Percentiles rank a stretch among this genome's conserved stretches.
Evolutionary conservation across 2,113 vertebrate species (phyloP).

Genomic region (Sinocyclocheilus grahami): DNA sequence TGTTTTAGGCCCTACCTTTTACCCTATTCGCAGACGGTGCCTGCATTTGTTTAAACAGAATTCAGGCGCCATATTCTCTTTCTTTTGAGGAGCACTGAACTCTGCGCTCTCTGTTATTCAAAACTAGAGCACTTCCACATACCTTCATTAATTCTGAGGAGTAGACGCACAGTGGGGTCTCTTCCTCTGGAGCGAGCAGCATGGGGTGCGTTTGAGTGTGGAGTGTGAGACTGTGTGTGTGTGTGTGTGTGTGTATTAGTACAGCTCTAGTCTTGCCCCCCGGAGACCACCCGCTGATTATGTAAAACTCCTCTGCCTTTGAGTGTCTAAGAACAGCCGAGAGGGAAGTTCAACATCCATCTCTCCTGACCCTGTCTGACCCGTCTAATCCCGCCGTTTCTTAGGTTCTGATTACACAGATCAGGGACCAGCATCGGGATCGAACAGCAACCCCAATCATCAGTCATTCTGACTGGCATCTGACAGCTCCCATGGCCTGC

Average conservation of each 20-base stretch:
- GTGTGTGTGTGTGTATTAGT: slow-evolving; percentile 51
- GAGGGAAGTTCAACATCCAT: slow-evolving; percentile 71
- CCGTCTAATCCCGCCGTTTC: slow-evolving; percentile 70
- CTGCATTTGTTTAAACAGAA: slow-evolving; percentile 71
- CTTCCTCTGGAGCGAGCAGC: slow-evolving; percentile 50
- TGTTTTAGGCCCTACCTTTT: not conserved
- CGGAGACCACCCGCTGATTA: slow-evolving; percentile 57
- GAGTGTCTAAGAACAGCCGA: slow-evolving; percentile 54
- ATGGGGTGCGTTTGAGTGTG: slow-evolving; percentile 38
- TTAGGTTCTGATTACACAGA: slow-evolving; percentile 68
- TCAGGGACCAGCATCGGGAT: slow-evolving; percentile 57
- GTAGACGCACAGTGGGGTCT: slow-evolving; percentile 70
- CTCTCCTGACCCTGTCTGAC: slow-evolving; percentile 70
- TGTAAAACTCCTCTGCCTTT: slow-evolving; percentile 62
- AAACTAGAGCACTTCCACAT: slow-evolving; percentile 33
- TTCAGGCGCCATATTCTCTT: slow-evolving; percentile 64
- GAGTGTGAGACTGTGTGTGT: slow-evolving; percentile 37
- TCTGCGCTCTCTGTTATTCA: slow-evolving; percentile 57
- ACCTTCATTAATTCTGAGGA: slow-evolving; percentile 74
- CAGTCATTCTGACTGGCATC: slow-evolving; percentile 63
- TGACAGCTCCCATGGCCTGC: slow-evolving; percentile 59
- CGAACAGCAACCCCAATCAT: slow-evolving; percentile 64
- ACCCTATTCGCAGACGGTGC: not conserved
- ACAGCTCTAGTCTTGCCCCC: slow-evolving; percentile 45
- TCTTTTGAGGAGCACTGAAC: slow-evolving; percentile 61